Conservation (phyloP, 2,797 vertebrate species). For the Prunella strophiata region DNA sequence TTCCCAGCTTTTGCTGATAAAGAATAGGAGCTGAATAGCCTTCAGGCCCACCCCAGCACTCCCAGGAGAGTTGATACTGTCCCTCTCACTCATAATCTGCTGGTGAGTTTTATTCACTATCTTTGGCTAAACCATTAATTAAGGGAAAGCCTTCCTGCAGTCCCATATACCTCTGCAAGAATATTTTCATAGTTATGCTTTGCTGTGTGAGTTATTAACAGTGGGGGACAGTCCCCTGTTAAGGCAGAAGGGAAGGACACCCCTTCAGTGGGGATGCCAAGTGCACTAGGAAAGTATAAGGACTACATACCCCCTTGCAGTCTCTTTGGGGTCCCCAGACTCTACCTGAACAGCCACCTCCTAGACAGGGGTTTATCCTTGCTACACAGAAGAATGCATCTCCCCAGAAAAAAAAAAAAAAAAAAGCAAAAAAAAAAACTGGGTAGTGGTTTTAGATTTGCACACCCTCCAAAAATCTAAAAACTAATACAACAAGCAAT, state of each 20-base stretch:
- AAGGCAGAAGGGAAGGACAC: background rate
- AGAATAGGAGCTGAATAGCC: background rate
- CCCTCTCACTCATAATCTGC: background rate
- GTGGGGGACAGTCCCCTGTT: background rate
- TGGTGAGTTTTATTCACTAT: background rate
- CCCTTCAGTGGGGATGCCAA: background rate
- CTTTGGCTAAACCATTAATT: background rate
- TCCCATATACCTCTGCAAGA: background rate
- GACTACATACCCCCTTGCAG: accelerated
- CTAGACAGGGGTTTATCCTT: background rate
- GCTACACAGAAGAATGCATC: background rate
- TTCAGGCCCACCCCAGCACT: background rate
- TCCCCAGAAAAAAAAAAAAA: background rate
- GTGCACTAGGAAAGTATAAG: background rate
- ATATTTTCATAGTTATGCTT: background rate
- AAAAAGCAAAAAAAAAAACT: background rate
- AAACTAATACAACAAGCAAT: background rate
- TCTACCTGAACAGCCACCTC: background rate
- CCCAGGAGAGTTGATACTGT: background rate
- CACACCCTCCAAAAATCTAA: background rate
- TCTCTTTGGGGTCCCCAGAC: background rate
- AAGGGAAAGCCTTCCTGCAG: background rate
- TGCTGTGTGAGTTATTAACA: background rate
- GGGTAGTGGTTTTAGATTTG: background rate
- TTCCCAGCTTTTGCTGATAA: background rate